Evolutionary conservation across 2,797 vertebrate genomes (phyloP), one percentile per base, ranked within the genome.

Genomic region (Tapera naevia): DNA sequence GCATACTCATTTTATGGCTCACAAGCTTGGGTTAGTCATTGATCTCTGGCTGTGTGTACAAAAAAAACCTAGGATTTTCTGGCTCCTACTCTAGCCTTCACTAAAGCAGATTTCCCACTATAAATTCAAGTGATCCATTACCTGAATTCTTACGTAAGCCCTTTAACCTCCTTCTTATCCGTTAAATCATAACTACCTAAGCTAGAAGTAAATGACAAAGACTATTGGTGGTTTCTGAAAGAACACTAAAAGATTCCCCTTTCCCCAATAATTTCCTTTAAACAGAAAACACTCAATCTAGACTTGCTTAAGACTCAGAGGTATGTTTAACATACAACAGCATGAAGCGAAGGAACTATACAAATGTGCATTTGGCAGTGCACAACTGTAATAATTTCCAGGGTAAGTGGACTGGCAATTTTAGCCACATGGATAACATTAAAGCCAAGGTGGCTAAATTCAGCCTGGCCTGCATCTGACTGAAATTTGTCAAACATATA

Each of bases 371-470:
- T 58, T 92, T 93, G 86, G 86, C 92, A 91, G 56, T 46, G 69
- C 85, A 84, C 46, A 84, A 69, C 54, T 67, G 51, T 64, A 76
- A 94, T 80, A 74, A 86, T 66, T 89, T 94, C 17, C 33, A 82
- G 84, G 94, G 93, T 88, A 93, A 96, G 83, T 3, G 70, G 83
- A 84, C 60, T 71, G 88, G 92, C 96, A 95, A 79, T 88, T 87
- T 70, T 90, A 97, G 91, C 88, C 96, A 95, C 96, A 87, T 96
- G 96, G 91, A 95, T 80, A 88, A 48, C 46, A 94, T 93, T 92
- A 93, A 94, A 81, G 95, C 91, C 96, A 95, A 95, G 72, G 88
- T 87, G 89, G 94, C 87, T 97, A 90, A 96, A 94, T 95, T 92
- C 91, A 74, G 30, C 35, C 78, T 95, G 91, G 88, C 81, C 94